Conservation (phyloP, 2,797 vertebrate species). For the Lacerta agilis region DNA sequence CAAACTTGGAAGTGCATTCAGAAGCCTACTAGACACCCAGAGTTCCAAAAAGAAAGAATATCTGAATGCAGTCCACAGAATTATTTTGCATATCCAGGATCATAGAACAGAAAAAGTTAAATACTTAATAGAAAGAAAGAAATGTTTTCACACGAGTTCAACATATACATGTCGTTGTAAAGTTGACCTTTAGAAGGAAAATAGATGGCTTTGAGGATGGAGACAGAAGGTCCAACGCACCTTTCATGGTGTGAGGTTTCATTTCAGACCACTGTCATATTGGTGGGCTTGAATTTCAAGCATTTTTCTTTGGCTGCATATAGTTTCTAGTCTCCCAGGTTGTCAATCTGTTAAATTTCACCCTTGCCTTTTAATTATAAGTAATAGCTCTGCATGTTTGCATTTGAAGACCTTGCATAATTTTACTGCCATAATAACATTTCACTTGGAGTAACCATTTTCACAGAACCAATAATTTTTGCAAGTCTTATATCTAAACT, state of each 20-base stretch:
- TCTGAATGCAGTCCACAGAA: background rate
- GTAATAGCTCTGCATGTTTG: background rate
- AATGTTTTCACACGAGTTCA: background rate
- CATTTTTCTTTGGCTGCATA: background rate
- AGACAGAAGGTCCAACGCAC: background rate
- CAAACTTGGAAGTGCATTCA: background rate
- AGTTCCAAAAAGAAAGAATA: background rate
- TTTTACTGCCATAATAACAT: conserved; percentile 23
- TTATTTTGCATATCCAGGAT: background rate
- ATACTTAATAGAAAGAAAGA: background rate
- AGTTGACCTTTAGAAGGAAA: background rate
- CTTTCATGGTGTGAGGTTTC: background rate
- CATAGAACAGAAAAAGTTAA: background rate
- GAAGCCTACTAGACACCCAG: background rate
- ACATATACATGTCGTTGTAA: background rate
- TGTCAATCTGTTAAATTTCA: conserved; percentile 20
- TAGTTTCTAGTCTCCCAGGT: conserved; percentile 7
- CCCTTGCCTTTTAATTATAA: background rate
- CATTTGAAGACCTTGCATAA: rapidly evolving
- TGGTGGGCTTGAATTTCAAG: background rate
- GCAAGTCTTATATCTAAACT: background rate
- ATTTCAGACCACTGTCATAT: background rate
- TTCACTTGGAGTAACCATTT: background rate
- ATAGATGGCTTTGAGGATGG: background rate
- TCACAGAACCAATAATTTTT: background rate